phyloP scores from a whole-genome alignment of 2,113 vertebrate genomes.

The Rhadina sibilatrix region DNA sequence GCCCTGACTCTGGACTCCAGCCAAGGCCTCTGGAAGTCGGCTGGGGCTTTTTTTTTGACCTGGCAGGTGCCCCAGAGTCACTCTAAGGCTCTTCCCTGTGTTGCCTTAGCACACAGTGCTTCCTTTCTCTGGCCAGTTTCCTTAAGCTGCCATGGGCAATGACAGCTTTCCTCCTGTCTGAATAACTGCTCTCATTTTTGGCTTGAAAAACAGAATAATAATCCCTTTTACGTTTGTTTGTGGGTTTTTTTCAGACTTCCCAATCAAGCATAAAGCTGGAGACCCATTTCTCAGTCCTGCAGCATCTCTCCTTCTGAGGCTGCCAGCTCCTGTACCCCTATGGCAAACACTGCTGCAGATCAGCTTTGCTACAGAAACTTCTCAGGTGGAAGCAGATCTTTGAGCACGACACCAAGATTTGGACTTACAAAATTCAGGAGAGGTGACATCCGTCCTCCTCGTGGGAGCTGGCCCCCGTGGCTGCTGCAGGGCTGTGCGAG shows the following conservation, averaged over 20 bases:
- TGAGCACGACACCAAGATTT: background rate
- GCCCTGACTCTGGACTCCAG: background rate
- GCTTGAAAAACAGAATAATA: background rate
- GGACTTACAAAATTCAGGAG: background rate
- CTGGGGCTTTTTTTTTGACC: background rate
- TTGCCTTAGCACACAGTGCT: background rate
- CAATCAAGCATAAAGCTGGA: background rate
- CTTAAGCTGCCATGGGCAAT: background rate
- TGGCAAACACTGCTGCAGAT: background rate
- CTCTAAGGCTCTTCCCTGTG: background rate
- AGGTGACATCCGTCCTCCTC: background rate
- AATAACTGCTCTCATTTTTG: background rate
- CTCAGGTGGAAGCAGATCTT: background rate
- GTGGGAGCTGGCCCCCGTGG: rapidly evolving
- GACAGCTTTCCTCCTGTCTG: background rate
- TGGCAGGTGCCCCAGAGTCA: background rate
- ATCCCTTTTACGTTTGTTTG: background rate
- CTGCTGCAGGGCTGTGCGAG: background rate
- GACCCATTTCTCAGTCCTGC: background rate
- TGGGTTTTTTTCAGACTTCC: background rate
- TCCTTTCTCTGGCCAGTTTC: background rate
- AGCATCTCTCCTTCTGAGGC: background rate
- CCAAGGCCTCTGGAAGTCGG: slow-evolving; percentile 7
- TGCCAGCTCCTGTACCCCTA: background rate
- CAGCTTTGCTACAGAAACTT: background rate